Conservation (phyloP, 2,797 vertebrate species). For the Danio aesculapii region DNA sequence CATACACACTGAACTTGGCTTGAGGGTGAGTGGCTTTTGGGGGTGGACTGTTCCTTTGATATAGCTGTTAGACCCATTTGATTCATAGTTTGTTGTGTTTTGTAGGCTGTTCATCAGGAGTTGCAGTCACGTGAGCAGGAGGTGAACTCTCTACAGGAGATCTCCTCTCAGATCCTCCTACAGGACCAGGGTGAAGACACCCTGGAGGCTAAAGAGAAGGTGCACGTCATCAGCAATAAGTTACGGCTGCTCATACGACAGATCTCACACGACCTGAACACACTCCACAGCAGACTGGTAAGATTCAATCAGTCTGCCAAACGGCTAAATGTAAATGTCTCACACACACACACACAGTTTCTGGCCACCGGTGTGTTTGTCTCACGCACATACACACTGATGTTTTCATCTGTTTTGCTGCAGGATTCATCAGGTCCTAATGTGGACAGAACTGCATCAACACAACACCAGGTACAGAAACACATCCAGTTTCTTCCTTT, state of each 20-base stretch:
- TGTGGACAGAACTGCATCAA: neutral
- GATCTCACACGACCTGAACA: conserved; percentile 75
- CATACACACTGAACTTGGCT: too few species aligned
- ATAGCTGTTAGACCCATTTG: too few species aligned
- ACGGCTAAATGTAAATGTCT: too few species aligned
- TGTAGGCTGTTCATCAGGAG: conserved; percentile 85
- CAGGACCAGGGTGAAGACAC: conserved; percentile 81
- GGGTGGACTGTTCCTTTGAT: too few species aligned
- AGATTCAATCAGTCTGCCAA: conserved; percentile 42
- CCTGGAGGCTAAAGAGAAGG: conserved; percentile 88
- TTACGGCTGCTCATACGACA: conserved; percentile 83
- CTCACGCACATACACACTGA: neutral
- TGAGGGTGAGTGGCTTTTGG: too few species aligned
- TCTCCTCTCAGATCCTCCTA: conserved; percentile 82
- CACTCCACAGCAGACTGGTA: conserved; percentile 80
- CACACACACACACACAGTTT: neutral
- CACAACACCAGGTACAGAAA: conserved; percentile 24
- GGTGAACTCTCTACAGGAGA: conserved; percentile 83
- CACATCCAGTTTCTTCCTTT: too few species aligned
- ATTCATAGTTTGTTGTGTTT: neutral
- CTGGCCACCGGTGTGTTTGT: conserved; percentile 12
- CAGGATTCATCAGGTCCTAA: conserved; percentile 28
- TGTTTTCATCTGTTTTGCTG: neutral
- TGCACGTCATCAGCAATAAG: conserved; percentile 87
- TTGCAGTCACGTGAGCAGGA: conserved; percentile 76